These are phyloP conservation scores for Propsilocerus akamusi DNA, from an alignment of 1,140 invertebrate genomes.

Conservation along the genomic window DNA sequence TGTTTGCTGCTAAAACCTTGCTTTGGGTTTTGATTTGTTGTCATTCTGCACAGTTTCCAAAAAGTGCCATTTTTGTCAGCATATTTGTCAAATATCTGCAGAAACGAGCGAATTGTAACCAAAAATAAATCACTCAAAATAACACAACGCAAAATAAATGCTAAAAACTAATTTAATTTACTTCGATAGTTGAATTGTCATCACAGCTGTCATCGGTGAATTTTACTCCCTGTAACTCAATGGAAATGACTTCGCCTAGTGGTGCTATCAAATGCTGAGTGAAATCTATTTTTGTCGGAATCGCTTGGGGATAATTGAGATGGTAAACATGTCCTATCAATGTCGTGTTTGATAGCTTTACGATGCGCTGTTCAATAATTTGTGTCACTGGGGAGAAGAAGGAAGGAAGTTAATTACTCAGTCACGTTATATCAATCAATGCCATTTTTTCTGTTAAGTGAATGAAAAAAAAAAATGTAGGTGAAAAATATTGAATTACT, in stretches of 20 bases:
- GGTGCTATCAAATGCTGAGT: conserved; percentile 33
- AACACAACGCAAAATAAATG: background rate
- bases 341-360: conserved; percentile 8
- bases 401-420: background rate
- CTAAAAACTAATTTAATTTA: conserved; percentile 4
- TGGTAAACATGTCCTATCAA: conserved; percentile 25
- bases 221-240: conserved; percentile 27
- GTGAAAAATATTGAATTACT: conserved; percentile 27
- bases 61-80: conserved; percentile 41
- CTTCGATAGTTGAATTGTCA: conserved; percentile 10
- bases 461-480: background rate
- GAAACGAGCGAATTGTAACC: conserved; percentile 4
- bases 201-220: conserved; percentile 17
- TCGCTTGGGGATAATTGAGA: conserved; percentile 32
- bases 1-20: background rate
- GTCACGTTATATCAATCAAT: background rate
- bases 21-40: background rate
- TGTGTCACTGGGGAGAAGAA: conserved; percentile 11
- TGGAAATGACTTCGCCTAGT: conserved; percentile 31
- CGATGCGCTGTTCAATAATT: conserved; percentile 10
- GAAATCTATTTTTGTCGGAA: conserved; percentile 28
- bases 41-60: conserved; percentile 35
- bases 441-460: background rate
- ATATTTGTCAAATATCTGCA: conserved; percentile 38
- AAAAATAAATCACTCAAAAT: background rate